Evolutionary conservation across 35 echinoderm and acorn worm genomes (phyloP), one percentile per base, ranked within the genome.

Genomic region (Hemicentrotus pulcherrimus): DNA sequence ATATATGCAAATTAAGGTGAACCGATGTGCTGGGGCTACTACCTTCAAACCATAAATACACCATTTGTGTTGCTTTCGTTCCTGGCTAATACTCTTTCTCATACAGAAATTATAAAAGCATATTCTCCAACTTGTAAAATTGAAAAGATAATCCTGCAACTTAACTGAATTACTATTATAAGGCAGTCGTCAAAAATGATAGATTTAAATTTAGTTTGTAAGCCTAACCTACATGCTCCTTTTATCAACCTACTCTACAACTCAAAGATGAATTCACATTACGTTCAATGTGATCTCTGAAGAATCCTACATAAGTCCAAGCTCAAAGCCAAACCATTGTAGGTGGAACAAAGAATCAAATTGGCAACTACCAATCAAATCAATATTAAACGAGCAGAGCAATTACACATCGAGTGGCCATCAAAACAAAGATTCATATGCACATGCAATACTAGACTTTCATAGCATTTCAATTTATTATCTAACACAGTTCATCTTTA

Each of bases 21-120:
- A 47, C 46, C 11, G 88, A 47, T 32, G 16, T 16, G 33, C 24
- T 45, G 88, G 32, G 88, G 46, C 12, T 32, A 35, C 12, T 18
- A 90, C 88, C 88, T 90, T 90, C 32, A 90, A 33, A 45, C 19
- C 46, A 90, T 90, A 33, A 24, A 45, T 90, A 90, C 88, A 90
- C 32, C 32, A 45, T 33, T 90, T 90, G 15, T 90, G 4, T 47
- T 47, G 13, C 31, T 45, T 90, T 45, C 45, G 88, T 18, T n/a
- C 52, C 52, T 59, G 31, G 31, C 46, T 90, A 45, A 18, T 46
- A 33, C 15, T 18, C 12, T n/a, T 90, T 90, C 32, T 30, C 9
- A 90, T 41, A 33, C 32, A 90, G 45, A 6, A 47, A 45, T 0
- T 46, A 90, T 33, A 90, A 47, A 33, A 90, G 12, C 46, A 90